Conservation (phyloP, 2,888 invertebrate genomes). For the Acanthococcus lagerstroemiae region DNA sequence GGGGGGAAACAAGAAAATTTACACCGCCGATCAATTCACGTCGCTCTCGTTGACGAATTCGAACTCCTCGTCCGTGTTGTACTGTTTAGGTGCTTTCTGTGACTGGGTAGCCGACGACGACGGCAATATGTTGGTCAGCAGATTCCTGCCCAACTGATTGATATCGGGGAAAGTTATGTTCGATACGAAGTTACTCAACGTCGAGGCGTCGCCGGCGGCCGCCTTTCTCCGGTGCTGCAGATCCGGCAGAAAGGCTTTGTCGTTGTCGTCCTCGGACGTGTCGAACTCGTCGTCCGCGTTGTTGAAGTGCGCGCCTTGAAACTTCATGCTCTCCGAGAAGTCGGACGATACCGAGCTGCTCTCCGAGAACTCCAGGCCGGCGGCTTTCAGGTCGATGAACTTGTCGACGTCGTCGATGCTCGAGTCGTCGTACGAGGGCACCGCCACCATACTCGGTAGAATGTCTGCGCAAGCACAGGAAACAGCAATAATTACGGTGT, state of each 20-base stretch:
- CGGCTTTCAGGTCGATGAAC: background rate
- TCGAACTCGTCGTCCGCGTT: conserved; percentile 13
- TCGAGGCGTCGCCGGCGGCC: background rate
- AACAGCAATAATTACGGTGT: too few relatives aligned
- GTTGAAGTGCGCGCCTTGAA: conserved; percentile 13
- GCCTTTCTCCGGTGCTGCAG: background rate
- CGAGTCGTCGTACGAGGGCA: conserved; percentile 11
- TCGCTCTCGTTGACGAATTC: conserved; percentile 22
- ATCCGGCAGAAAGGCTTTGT: conserved; percentile 13
- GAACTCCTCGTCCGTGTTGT: conserved; percentile 24
- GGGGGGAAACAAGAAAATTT: conserved; percentile 1
- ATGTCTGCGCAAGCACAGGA: too few relatives aligned
- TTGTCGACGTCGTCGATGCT: conserved; percentile 9
- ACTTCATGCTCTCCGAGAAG: conserved; percentile 19
- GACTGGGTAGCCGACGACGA: background rate
- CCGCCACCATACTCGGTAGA: background rate
- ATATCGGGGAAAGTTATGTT: conserved; percentile 4
- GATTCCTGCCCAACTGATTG: background rate
- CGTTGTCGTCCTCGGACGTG: conserved; percentile 14
- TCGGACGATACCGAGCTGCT: conserved; percentile 14
- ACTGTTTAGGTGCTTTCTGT: background rate
- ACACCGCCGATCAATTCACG: background rate
- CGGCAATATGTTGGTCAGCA: background rate
- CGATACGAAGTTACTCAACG: background rate
- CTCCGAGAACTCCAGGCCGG: conserved; percentile 11